Evolutionary conservation across 2,888 invertebrate species (phyloP).

Genomic region (Thelaira solivaga): DNA sequence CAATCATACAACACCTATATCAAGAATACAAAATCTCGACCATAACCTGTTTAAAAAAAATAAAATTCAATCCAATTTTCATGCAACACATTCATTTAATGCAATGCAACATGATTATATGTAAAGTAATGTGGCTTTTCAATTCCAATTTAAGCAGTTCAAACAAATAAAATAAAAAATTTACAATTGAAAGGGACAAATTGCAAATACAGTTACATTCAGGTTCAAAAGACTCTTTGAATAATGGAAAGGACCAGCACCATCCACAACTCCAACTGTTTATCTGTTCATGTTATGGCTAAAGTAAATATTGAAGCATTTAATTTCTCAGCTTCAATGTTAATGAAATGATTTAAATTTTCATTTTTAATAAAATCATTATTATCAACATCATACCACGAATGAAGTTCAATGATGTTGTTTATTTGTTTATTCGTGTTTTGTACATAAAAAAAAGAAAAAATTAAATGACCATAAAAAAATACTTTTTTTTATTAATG

Average conservation of each 20-base stretch:
- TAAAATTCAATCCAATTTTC: slow-evolving; percentile 37
- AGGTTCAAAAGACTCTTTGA: not conserved
- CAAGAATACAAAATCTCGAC: slow-evolving; percentile 6
- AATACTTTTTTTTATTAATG: not conserved
- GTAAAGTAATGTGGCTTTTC: slow-evolving; percentile 47
- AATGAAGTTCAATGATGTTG: slow-evolving; percentile 1
- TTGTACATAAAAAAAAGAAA: not conserved
- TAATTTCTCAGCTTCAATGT: slow-evolving; percentile 18
- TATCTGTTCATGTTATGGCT: slow-evolving; percentile 5
- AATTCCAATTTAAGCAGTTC: slow-evolving; percentile 37
- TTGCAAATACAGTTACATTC: not conserved
- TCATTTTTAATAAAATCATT: slow-evolving; percentile 35
- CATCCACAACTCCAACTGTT: not conserved
- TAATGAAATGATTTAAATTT: slow-evolving; percentile 32
- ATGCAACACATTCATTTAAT: not conserved
- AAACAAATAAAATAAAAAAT: slow-evolving; percentile 1
- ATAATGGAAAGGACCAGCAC: not conserved
- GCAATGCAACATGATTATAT: not conserved
- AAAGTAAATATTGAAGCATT: slow-evolving; percentile 36
- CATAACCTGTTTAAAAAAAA: slow-evolving; percentile 48
- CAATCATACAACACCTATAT: slow-evolving; percentile 19
- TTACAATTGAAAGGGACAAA: not conserved
- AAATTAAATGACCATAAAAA: not conserved
- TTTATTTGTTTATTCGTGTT: not conserved
- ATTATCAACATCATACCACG: not conserved